A percentile compares a stretch with the other conserved stretches of the same genome.
Evolutionary conservation across 2,113 vertebrate species (phyloP).

Genomic region (Tinamus guttatus): DNA sequence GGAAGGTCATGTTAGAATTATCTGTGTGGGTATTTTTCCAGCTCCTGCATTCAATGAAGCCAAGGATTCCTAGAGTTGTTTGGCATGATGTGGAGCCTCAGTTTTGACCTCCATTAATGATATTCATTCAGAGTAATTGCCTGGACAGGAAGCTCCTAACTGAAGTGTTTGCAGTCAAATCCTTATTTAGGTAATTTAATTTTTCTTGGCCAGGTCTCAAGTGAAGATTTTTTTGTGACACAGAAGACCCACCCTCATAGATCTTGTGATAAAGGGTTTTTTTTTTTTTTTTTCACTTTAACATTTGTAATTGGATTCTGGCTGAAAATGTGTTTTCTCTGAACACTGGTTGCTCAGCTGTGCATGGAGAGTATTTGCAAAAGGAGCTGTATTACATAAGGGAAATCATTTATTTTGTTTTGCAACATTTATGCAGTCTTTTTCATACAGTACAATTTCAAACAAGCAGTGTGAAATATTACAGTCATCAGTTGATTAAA

Average conservation of each 20-base stretch:
- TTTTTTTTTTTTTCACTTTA: not conserved
- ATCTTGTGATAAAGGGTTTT: not conserved
- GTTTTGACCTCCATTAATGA: not conserved
- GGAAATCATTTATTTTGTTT: not conserved
- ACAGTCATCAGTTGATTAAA: not conserved
- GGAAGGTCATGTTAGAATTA: not conserved
- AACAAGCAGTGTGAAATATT: not conserved
- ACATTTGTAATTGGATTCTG: not conserved
- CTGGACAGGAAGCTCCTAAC: not conserved
- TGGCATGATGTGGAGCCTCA: not conserved
- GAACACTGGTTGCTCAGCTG: not conserved
- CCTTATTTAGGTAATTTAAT: not conserved
- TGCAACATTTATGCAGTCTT: not conserved
- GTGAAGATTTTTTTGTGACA: not conserved
- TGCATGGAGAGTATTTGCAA: not conserved
- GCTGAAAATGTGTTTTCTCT: not conserved
- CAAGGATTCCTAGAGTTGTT: not conserved
- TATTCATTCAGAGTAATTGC: not conserved
- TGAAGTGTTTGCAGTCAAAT: not conserved
- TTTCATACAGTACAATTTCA: not conserved
- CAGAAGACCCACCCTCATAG: not conserved
- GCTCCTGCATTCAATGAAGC: not conserved
- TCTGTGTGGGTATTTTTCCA: not conserved
- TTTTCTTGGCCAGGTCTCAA: not conserved
- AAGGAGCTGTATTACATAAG: not conserved